Percentiles rank a stretch among this genome's conserved stretches.
Conservation (phyloP, 2,888 invertebrate species). For the Hecatera dysodea region DNA sequence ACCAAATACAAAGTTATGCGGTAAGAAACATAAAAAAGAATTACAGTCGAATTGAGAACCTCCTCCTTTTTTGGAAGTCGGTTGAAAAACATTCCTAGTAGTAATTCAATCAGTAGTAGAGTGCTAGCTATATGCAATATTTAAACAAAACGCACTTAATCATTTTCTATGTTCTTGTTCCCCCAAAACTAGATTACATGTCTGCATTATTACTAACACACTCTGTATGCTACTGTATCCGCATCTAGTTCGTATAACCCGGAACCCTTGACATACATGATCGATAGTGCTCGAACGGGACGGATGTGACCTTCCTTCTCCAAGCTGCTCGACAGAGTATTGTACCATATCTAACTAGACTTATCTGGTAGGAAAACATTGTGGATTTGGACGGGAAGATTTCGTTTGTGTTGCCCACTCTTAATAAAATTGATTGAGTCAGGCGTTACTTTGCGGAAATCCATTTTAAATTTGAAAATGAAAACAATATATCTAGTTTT, state of each 20-base stretch:
- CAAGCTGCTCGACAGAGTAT: conserved; percentile 1
- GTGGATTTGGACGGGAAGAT: neutral
- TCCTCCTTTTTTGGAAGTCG: no score
- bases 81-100: neutral
- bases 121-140: neutral
- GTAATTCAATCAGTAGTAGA: neutral
- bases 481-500: no score
- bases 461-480: no score
- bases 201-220: neutral
- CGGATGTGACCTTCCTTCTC: conserved; percentile 50
- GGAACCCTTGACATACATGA: conserved; percentile 57
- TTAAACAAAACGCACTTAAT: neutral
- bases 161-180: neutral
- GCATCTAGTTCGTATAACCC: conserved; percentile 21
- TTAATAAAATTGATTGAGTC: no score
- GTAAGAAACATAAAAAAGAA: no score
- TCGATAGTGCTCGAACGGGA: conserved; percentile 38
- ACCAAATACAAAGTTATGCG: no score
- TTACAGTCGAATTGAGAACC: no score
- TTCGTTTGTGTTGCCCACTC: neutral
- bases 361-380: conserved; percentile 1
- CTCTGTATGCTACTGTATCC: conserved; percentile 5
- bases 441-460: no score
- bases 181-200: neutral
- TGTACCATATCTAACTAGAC: conserved; percentile 30